A percentile compares a stretch with the other conserved stretches of the same genome.
Conservation (phyloP, 2,888 invertebrate species). For the Acanthopleura granulata region DNA sequence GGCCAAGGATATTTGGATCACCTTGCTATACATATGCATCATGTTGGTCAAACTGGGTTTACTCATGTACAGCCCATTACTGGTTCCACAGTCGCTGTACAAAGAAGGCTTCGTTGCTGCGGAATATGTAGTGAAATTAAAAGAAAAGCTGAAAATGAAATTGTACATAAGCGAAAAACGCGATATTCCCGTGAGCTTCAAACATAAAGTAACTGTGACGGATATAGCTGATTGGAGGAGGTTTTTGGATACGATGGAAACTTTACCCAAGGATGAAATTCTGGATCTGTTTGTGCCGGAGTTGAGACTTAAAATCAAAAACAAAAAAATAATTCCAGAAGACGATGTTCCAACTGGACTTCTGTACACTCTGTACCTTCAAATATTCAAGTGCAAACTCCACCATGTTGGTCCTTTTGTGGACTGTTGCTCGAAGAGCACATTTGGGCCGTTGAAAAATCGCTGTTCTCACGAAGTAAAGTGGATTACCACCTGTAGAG, state of each 20-base stretch:
- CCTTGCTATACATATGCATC: not conserved
- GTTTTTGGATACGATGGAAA: not conserved
- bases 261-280: slow-evolving; percentile 1
- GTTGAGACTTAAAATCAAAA: slow-evolving; percentile 2
- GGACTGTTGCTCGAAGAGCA: slow-evolving; percentile 11
- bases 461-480: not conserved
- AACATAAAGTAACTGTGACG: not conserved
- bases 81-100: slow-evolving; percentile 9
- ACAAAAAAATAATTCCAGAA: slow-evolving; percentile 16
- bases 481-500: not conserved
- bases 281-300: slow-evolving; percentile 13
- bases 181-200: not conserved
- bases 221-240: slow-evolving; percentile 15
- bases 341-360: slow-evolving; percentile 16
- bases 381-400: slow-evolving; percentile 10
- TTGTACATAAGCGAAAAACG: slow-evolving; percentile 6
- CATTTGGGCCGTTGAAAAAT: not conserved
- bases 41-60: slow-evolving; percentile 5
- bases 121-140: slow-evolving; percentile 6
- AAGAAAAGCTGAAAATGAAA: slow-evolving; percentile 13
- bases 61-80: slow-evolving; percentile 7
- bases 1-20: slow-evolving; percentile 8
- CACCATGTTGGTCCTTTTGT: slow-evolving; percentile 13
- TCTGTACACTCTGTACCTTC: not conserved
- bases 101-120: slow-evolving; percentile 1